These are phyloP conservation scores for Flexamia atlantica DNA, from an alignment of 2,888 invertebrate species.

Conservation along the genomic window DNA sequence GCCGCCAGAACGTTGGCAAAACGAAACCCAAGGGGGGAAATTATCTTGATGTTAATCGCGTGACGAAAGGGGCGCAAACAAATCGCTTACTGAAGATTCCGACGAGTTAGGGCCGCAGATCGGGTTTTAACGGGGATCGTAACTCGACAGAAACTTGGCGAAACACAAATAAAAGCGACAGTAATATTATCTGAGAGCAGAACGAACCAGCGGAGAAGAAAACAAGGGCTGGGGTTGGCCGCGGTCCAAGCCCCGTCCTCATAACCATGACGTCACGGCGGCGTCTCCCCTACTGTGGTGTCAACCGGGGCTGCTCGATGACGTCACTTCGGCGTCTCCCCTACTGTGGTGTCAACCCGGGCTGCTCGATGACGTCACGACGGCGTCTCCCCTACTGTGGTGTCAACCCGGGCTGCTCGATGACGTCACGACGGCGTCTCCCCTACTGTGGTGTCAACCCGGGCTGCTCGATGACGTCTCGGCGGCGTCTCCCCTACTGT, in stretches of 20 bases:
- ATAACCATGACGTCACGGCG: slow-evolving; percentile 22
- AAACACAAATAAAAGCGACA: slow-evolving; percentile 57
- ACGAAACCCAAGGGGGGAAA: slow-evolving; percentile 12
- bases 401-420: no score
- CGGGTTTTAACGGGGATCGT: slow-evolving; percentile 42
- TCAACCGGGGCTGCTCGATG: neutral
- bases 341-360: no score
- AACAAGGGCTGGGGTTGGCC: slow-evolving; percentile 48
- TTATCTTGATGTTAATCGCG: slow-evolving; percentile 33
- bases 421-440: no score
- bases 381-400: no score
- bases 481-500: no score
- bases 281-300: neutral
- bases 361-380: no score
- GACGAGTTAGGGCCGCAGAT: slow-evolving; percentile 46
- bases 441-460: no score
- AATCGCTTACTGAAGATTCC: slow-evolving; percentile 40
- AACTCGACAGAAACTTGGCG: slow-evolving; percentile 44
- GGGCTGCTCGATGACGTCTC: no score
- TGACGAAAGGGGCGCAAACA: slow-evolving; percentile 21
- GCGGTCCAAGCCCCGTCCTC: slow-evolving; percentile 19
- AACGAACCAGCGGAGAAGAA: slow-evolving; percentile 51
- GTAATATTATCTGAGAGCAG: slow-evolving; percentile 54
- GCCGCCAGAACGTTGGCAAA: slow-evolving; percentile 26
- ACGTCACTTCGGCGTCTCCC: neutral